Conservation (phyloP, 30 jellyfish, hydroid and myxozoan species). For the Cassiopea andromeda region DNA sequence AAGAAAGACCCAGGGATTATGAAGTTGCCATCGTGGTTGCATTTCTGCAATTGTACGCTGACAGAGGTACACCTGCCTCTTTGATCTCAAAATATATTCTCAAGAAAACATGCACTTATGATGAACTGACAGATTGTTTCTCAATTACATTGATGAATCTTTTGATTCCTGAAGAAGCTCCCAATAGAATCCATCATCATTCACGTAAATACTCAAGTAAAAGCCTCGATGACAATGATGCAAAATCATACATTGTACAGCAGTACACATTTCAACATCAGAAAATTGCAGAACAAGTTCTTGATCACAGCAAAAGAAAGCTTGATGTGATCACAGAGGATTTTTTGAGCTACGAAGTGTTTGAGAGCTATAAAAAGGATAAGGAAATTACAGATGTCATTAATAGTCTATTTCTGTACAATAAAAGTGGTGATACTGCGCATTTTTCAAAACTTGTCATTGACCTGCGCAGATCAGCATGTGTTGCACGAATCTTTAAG, state of each 20-base stretch:
- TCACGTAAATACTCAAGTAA: neutral
- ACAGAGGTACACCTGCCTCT: conserved; percentile 61
- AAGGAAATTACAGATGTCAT: conserved; percentile 7
- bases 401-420: conserved; percentile 43
- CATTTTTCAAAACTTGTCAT: conserved; percentile 48
- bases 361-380: conserved; percentile 3
- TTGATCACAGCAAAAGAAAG: conserved; percentile 19
- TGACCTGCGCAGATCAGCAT: conserved; percentile 1
- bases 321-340: conserved; percentile 33
- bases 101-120: conserved; percentile 28
- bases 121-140: conserved; percentile 9
- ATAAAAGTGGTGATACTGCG: neutral
- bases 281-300: conserved; percentile 33
- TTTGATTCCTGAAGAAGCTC: conserved; percentile 56
- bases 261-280: conserved; percentile 62
- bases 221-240: neutral
- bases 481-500: conserved; percentile 46
- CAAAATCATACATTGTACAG: neutral
- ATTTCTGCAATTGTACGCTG: conserved; percentile 46
- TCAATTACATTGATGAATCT: conserved; percentile 32
- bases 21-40: conserved; percentile 60
- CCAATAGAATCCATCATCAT: neutral
- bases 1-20: conserved; percentile 21
- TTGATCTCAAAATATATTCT: conserved; percentile 23
- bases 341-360: conserved; percentile 12